Evolutionary conservation across 2,888 invertebrate species (phyloP).

Genomic region (Eupithecia subfuscata): DNA sequence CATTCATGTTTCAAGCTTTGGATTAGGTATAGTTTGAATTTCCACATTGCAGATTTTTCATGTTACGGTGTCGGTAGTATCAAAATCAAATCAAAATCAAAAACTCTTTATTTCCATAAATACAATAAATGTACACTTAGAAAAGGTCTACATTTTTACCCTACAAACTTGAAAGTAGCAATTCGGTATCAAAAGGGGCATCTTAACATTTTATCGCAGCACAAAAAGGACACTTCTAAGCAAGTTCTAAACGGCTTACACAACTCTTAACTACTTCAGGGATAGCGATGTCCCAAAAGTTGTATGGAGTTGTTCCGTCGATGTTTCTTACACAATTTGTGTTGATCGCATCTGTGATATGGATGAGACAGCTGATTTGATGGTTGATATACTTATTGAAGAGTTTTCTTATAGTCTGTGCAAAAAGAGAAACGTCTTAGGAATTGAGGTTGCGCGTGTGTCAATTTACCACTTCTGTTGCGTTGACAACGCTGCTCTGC

Average conservation of each 20-base stretch:
- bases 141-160: too few species aligned
- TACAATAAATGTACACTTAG: too few species aligned
- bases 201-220: conserved; percentile 21
- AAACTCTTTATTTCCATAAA: too few species aligned
- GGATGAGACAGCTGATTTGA: neutral
- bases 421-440: too few species aligned
- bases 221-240: conserved; percentile 14
- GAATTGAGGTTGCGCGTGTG: too few species aligned
- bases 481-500: too few species aligned
- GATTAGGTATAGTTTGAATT: neutral
- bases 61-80: neutral
- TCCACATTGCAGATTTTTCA: neutral
- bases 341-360: neutral
- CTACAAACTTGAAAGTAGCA: neutral
- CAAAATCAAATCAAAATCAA: too few species aligned
- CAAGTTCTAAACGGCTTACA: conserved; percentile 11
- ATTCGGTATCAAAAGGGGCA: neutral
- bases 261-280: conserved; percentile 10
- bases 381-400: neutral
- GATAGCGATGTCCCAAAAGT: conserved; percentile 4
- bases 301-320: neutral
- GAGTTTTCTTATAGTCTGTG: neutral
- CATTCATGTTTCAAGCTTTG: neutral
- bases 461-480: too few species aligned
- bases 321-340: conserved; percentile 6